These are phyloP conservation scores for Drosophila anomelani DNA, from an alignment of 2,888 invertebrate genomes.

Conservation along the genomic window DNA sequence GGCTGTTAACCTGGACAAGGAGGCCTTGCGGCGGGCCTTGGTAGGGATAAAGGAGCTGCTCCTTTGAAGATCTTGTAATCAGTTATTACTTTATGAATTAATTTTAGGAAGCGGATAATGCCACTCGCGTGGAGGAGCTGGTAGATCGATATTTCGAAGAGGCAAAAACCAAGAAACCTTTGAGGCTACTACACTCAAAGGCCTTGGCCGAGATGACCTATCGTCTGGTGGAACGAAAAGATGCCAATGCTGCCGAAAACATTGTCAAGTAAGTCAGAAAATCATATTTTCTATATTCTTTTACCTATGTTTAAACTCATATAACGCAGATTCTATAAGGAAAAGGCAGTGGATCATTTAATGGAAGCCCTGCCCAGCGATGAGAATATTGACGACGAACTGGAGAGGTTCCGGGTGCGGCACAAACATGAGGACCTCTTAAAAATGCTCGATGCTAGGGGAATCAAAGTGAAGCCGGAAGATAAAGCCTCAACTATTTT, in stretches of 20 bases:
- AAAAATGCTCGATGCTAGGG: slow-evolving; percentile 69
- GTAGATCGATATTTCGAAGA: slow-evolving; percentile 87
- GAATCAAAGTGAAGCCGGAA: slow-evolving; percentile 25
- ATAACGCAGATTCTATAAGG: slow-evolving; percentile 85
- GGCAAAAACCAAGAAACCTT: slow-evolving; percentile 85
- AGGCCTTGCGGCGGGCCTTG: slow-evolving; percentile 79
- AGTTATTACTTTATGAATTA: not conserved
- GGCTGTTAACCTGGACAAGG: slow-evolving; percentile 72
- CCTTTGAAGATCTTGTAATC: not conserved
- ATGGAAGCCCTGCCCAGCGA: slow-evolving; percentile 85
- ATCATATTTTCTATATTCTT: too few species aligned
- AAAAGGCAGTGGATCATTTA: slow-evolving; percentile 86
- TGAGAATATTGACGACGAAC: slow-evolving; percentile 85
- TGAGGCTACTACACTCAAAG: slow-evolving; percentile 90
- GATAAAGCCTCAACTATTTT: not conserved
- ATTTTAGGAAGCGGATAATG: slow-evolving; percentile 73
- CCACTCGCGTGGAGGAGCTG: slow-evolving; percentile 86
- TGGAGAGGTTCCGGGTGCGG: slow-evolving; percentile 84
- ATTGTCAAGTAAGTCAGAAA: slow-evolving; percentile 85
- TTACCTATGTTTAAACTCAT: not conserved
- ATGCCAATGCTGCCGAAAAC: slow-evolving; percentile 86
- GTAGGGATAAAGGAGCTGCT: slow-evolving; percentile 37
- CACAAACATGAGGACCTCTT: slow-evolving; percentile 74
- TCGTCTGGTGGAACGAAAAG: slow-evolving; percentile 88
- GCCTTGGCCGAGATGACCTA: slow-evolving; percentile 91